A percentile compares a stretch with the other conserved stretches of the same genome.
Evolutionary conservation across 2,888 invertebrate species (phyloP).

Genomic region (Orchesella flavescens): DNA sequence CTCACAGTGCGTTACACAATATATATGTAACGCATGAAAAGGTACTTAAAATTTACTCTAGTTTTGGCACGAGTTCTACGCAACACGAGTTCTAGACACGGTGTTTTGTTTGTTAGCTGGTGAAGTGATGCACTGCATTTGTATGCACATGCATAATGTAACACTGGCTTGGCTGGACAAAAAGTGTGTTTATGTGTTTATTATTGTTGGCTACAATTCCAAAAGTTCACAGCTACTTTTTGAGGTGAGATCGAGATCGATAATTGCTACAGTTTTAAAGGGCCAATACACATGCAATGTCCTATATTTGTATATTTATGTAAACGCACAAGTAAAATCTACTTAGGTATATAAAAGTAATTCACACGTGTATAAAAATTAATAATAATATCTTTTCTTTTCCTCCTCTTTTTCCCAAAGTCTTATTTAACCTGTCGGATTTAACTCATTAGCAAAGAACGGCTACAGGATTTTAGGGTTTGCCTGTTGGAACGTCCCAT

Average conservation of each 20-base stretch:
- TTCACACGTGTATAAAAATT: slow-evolving; percentile 25
- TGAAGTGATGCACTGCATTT: slow-evolving; percentile 34
- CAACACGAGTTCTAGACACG: slow-evolving; percentile 3
- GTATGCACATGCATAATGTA: slow-evolving; percentile 36
- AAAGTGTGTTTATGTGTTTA: neutral
- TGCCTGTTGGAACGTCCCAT: slow-evolving; percentile 57
- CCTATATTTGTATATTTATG: neutral
- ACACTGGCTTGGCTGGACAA: slow-evolving; percentile 6
- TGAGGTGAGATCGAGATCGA: slow-evolving; percentile 31
- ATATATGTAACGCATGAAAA: slow-evolving; percentile 15
- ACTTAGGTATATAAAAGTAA: slow-evolving; percentile 20
- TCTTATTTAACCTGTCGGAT: slow-evolving; percentile 52
- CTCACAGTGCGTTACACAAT: slow-evolving; percentile 25
- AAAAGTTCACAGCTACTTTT: neutral
- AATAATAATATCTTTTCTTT: slow-evolving; percentile 35
- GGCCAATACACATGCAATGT: slow-evolving; percentile 35
- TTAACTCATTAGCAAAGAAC: slow-evolving; percentile 52
- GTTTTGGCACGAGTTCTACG: slow-evolving; percentile 44
- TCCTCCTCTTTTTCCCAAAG: slow-evolving; percentile 16
- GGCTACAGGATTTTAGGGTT: slow-evolving; percentile 49
- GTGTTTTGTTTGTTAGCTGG: neutral
- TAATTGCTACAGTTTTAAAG: slow-evolving; percentile 34
- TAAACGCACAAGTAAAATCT: slow-evolving; percentile 22
- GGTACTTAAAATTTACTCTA: neutral
- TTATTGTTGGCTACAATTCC: neutral